Base-by-base conservation (phyloP, 2,113 vertebrate genomes). In the Cyanoramphus novaezelandiae region DNA sequence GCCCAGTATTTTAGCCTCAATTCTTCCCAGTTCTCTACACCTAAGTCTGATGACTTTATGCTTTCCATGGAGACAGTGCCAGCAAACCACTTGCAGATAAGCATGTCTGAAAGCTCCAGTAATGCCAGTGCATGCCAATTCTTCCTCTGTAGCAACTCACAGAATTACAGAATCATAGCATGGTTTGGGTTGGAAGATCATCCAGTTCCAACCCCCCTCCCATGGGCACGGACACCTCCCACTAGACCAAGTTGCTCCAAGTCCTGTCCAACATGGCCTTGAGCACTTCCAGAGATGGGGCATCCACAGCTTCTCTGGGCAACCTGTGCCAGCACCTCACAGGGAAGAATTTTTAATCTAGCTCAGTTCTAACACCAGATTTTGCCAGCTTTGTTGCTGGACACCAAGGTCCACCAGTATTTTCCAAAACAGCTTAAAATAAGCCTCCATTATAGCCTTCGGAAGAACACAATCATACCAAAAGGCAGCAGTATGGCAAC, bases 41-140 rank as follows among this genome's bases (percentile, higher is more conserved):
- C n/a, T 74, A 2, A 94, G n/a, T 59, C 68, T 60, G 55, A 88
- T 78, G 63, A 75, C 33, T 72, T 88, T 37, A 72, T 33, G 11
- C 62, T 91, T 87, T 82, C 57, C 68, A 41, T 47, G 62, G 59
- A 87, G 28, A 57, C 10, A 82, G 21, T 24, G 17, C 33, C 74
- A 90, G 70, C n/a, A 92, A 52, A 78, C 72, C 37, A 62, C 37
- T 44, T 68, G 71, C 31, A 82, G 29, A 63, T 29, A 86, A 79
- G 24, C 0, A 0, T 0, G 0, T 65, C 41, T 69, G 27, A 86
- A 93, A 90, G 44, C 28, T 72, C 17, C 19, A 52, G n/a, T 27
- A 64, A 78, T 16, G 29, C 11, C 50, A 86, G 17, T 5, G 23
- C 18, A 88, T 63, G 41, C 5, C 47, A 88, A 43, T n/a, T 18